These are phyloP conservation scores for Agrochola lota DNA, from an alignment of 2,888 invertebrate genomes.

Conservation along the genomic window DNA sequence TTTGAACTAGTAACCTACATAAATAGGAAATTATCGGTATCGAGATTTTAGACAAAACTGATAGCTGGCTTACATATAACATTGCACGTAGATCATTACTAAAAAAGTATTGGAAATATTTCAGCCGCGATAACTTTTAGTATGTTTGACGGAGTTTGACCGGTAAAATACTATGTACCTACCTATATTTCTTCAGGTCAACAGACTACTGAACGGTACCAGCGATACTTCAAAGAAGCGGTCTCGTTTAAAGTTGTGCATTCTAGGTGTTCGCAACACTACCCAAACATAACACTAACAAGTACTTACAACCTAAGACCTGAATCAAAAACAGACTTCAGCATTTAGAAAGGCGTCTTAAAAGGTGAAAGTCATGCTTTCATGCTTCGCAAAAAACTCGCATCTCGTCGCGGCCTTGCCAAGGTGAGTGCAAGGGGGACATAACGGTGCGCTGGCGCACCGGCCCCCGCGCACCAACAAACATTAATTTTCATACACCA, in stretches of 20 bases:
- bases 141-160: not conserved
- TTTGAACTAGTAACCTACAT: slow-evolving; percentile 39
- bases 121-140: not conserved
- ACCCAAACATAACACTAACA: slow-evolving; percentile 22
- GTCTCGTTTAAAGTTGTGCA: slow-evolving; percentile 4
- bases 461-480: slow-evolving; percentile 73
- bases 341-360: slow-evolving; percentile 88
- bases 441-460: slow-evolving; percentile 84
- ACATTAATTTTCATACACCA: slow-evolving; percentile 71
- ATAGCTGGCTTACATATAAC: slow-evolving; percentile 20
- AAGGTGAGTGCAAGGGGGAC: slow-evolving; percentile 90
- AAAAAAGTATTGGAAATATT: slow-evolving; percentile 2
- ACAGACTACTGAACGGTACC: slow-evolving; percentile 38
- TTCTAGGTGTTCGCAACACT: slow-evolving; percentile 29
- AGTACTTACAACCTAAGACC: slow-evolving; percentile 65
- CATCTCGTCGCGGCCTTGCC: slow-evolving; percentile 89
- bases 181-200: slow-evolving; percentile 22
- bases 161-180: not conserved
- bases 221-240: slow-evolving; percentile 22
- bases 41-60: slow-evolving; percentile 10
- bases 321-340: slow-evolving; percentile 75
- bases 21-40: slow-evolving; percentile 24
- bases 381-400: slow-evolving; percentile 88
- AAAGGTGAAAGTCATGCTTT: slow-evolving; percentile 90
- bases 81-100: slow-evolving; percentile 12